A percentile compares a stretch with the other conserved stretches of the same genome.
Evolutionary conservation across 2,797 vertebrate genomes (phyloP).

Genomic region (Macropodus opercularis): DNA sequence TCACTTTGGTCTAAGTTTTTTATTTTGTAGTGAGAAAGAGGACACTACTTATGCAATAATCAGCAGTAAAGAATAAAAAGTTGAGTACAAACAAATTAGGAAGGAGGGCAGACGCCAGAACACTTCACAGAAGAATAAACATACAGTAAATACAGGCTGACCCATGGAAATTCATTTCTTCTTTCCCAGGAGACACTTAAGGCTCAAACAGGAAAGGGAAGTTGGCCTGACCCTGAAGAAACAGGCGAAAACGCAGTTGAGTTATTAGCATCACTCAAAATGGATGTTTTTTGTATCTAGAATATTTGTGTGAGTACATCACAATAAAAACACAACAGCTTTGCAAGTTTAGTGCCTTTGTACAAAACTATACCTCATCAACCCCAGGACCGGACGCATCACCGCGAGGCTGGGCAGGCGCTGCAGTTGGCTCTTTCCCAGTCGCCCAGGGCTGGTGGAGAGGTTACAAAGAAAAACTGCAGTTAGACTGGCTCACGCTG

Average conservation of each 20-base stretch:
- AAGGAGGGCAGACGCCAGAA: background rate
- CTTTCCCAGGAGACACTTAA: slow-evolving; percentile 46
- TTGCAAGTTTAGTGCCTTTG: background rate
- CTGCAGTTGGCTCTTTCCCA: slow-evolving; percentile 59
- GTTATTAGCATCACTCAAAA: background rate
- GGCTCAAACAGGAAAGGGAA: slow-evolving; percentile 82
- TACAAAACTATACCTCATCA: slow-evolving; percentile 69
- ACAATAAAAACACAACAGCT: too few relatives aligned
- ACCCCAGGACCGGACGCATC: slow-evolving; percentile 74
- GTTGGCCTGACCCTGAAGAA: slow-evolving; percentile 70
- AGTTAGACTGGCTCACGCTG: background rate
- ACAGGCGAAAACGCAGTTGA: slow-evolving; percentile 12
- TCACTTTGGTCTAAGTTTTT: slow-evolving; percentile 40
- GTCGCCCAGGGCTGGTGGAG: slow-evolving; percentile 62
- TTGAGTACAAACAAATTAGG: slow-evolving; percentile 1
- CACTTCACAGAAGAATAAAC: background rate
- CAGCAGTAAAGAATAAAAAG: slow-evolving; percentile 22
- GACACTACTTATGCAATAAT: slow-evolving; percentile 13
- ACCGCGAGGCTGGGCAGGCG: slow-evolving; percentile 74
- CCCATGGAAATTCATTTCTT: background rate
- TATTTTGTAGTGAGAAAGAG: slow-evolving; percentile 51
- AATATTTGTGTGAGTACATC: too few relatives aligned
- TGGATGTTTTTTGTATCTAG: too few relatives aligned
- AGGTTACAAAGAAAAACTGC: slow-evolving; percentile 1
- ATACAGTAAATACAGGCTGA: slow-evolving; percentile 3